Evolutionary conservation across 2,797 vertebrate species (phyloP).

Genomic region (Gymnodraco acuticeps): DNA sequence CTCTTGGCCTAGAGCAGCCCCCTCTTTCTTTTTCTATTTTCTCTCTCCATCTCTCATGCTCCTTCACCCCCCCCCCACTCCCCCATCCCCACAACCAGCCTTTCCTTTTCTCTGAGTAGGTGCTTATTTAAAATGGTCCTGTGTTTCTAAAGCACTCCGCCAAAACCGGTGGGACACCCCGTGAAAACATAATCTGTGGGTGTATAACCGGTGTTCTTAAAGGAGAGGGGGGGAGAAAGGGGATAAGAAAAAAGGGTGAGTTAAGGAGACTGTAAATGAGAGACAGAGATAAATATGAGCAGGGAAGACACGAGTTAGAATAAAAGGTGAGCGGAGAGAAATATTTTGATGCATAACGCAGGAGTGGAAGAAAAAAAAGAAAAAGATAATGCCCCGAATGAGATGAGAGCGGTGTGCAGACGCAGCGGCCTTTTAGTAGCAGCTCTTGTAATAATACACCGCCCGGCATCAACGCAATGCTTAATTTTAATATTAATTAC

Average conservation of each 20-base stretch:
- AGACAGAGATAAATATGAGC: slow-evolving; percentile 31
- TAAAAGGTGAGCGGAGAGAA: slow-evolving; percentile 54
- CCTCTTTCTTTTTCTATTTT: slow-evolving; percentile 74
- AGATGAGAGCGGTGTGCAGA: slow-evolving; percentile 57
- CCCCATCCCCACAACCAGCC: background rate
- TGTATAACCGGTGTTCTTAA: slow-evolving; percentile 79
- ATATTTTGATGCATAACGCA: slow-evolving; percentile 47
- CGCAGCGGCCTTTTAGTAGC: slow-evolving; percentile 72
- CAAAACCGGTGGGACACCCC: slow-evolving; percentile 78
- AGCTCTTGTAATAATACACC: slow-evolving; percentile 83
- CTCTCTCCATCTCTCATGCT: slow-evolving; percentile 74
- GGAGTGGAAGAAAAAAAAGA: slow-evolving; percentile 10
- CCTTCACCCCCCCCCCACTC: slow-evolving; percentile 48
- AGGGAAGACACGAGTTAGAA: slow-evolving; percentile 34
- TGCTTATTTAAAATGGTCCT: slow-evolving; percentile 81
- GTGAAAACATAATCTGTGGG: slow-evolving; percentile 77
- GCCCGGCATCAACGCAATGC: slow-evolving; percentile 80
- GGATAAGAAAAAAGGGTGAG: background rate
- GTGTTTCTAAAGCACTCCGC: slow-evolving; percentile 77
- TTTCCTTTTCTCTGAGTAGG: slow-evolving; percentile 70
- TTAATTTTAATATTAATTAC: slow-evolving; percentile 90
- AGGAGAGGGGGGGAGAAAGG: slow-evolving; percentile 56
- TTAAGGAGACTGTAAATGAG: slow-evolving; percentile 40
- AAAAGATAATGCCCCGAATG: slow-evolving; percentile 46
- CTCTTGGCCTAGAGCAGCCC: slow-evolving; percentile 84